Conservation (phyloP, 1,140 invertebrate species). For the Dysdera silvatica region DNA sequence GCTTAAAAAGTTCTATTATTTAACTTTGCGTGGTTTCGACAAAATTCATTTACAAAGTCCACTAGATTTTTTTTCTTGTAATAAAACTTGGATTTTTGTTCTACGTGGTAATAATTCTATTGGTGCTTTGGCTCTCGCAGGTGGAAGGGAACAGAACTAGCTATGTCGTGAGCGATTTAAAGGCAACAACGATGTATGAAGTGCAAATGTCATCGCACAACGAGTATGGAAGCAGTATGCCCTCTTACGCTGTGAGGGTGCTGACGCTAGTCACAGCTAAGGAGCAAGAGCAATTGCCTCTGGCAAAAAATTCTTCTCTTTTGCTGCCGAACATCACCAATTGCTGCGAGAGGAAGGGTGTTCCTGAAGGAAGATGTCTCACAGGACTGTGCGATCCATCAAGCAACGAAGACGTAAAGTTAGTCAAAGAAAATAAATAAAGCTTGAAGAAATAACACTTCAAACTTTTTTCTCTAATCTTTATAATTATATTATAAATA, state of each 20-base stretch:
- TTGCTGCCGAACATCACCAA: slow-evolving; percentile 61
- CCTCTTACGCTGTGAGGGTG: slow-evolving; percentile 59
- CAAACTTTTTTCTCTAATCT: no score
- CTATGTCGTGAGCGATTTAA: slow-evolving; percentile 52
- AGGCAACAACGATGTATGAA: slow-evolving; percentile 72
- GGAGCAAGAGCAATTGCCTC: background rate
- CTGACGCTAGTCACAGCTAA: slow-evolving; percentile 46
- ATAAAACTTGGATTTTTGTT: no score
- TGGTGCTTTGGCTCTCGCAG: background rate
- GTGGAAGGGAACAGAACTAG: slow-evolving; percentile 43
- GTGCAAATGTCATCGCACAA: slow-evolving; percentile 62
- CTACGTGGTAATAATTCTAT: no score
- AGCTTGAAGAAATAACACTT: no score
- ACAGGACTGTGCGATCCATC: slow-evolving; percentile 69
- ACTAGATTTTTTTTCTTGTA: no score
- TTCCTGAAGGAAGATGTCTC: slow-evolving; percentile 62
- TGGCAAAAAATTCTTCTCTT: slow-evolving; percentile 43
- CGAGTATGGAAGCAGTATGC: slow-evolving; percentile 62
- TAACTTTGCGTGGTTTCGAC: no score
- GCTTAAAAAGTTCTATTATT: no score
- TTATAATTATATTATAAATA: no score
- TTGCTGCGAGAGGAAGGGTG: slow-evolving; percentile 62
- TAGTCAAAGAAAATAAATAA: background rate
- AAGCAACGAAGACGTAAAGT: slow-evolving; percentile 51
- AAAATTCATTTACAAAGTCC: no score